Base-by-base conservation (phyloP, 1,140 invertebrate genomes). In the Pogonomyrmex californicus region DNA sequence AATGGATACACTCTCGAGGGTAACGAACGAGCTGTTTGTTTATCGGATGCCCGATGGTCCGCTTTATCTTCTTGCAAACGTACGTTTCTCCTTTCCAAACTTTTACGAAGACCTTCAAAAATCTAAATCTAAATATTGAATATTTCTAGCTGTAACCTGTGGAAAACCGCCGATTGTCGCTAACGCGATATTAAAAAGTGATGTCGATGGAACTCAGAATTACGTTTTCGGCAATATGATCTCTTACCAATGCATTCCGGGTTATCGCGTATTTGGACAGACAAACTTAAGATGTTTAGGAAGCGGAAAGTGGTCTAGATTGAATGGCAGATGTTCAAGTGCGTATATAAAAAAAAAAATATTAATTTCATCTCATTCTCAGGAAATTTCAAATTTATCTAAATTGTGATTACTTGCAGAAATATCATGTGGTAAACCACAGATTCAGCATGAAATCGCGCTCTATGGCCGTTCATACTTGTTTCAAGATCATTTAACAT, bases 321-420 rank as follows among this genome's bases (percentile, higher is more conserved):
- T 96, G 17, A 89, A 89, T 47, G 96, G 96, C 77, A 94, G 93
- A 92, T 97, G 97, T 91, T 90, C 94, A 36, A 94, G 96, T 96
- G 93, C 94, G 94, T 85, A 68, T 41, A 85, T 12, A 86, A 38
- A 65, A 47, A 23, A 10, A 47, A 2, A 7, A n/a, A 10, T 58
- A 2, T 17, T 10, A 14, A 58, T 62, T 12, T 62, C 6, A n/a
- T 60, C 47, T 73, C 12, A 17, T 14, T 4, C 30, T 17, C 4
- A 66, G 1, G 9, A 6, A 6, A 78, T 9, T 36, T 4, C 4
- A 33, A 60, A 49, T 47, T 7, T 49, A 30, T 6, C 2, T 38
- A 51, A 51, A 51, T 51, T 0, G 9, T 2, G 14, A 60, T 60
- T 81, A 51, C 41, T 78, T 92, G 30, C 86, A 96, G 96, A 92